Percentiles rank a stretch among this genome's conserved stretches.
phyloP scores from a whole-genome alignment of 2,888 invertebrate species.

The Lasioglossum morio region DNA sequence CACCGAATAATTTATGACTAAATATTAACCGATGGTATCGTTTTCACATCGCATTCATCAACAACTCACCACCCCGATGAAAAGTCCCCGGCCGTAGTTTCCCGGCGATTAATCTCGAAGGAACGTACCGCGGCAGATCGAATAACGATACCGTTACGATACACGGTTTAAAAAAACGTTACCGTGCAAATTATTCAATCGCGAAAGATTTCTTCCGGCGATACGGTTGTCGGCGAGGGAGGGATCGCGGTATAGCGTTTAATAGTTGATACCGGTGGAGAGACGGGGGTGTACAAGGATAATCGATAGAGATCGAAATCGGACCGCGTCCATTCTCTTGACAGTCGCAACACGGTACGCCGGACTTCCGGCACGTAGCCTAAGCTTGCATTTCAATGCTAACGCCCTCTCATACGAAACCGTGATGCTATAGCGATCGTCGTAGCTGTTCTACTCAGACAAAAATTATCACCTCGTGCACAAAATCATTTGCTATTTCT shows the following conservation, averaged over 20 bases:
- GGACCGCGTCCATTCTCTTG: constrained; percentile 64
- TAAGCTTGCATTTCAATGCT: constrained; percentile 78
- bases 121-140: neutral
- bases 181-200: constrained; percentile 12
- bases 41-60: neutral
- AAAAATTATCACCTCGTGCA: neutral
- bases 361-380: constrained; percentile 79
- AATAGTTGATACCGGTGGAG: constrained; percentile 35
- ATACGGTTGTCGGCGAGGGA: constrained; percentile 22
- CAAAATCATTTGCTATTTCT: neutral
- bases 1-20: neutral
- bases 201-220: neutral
- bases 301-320: constrained; percentile 68
- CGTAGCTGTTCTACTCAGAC: constrained; percentile 17
- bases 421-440: constrained; percentile 45
- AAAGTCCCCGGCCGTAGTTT: neutral
- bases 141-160: neutral
- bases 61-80: neutral
- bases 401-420: constrained; percentile 63
- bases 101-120: neutral
- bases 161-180: constrained; percentile 19
- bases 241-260: neutral
- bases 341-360: constrained; percentile 72
- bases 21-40: neutral
- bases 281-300: constrained; percentile 55